Evolutionary conservation across 2,888 invertebrate genomes (phyloP).

Genomic region (Pyrrhia umbra): DNA sequence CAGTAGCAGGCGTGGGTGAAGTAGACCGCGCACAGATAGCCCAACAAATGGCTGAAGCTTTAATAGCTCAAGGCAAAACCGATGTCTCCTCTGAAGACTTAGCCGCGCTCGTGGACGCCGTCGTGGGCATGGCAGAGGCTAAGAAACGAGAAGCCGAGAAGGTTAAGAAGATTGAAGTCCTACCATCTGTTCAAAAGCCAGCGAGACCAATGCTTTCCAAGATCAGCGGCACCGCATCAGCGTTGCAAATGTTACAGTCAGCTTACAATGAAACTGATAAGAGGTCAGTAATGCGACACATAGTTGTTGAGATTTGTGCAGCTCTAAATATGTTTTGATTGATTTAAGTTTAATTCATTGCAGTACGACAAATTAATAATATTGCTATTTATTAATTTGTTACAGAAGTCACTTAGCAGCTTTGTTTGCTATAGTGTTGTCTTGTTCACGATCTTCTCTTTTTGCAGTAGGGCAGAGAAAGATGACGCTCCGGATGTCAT

Average conservation of each 20-base stretch:
- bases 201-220: not conserved
- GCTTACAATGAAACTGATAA: slow-evolving; percentile 85
- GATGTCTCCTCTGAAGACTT: slow-evolving; percentile 95
- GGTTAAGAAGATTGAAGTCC: slow-evolving; percentile 56
- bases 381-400: no score
- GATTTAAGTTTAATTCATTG: no score
- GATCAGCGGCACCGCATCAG: slow-evolving; percentile 74
- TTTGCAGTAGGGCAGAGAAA: slow-evolving; percentile 68
- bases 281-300: slow-evolving; percentile 65
- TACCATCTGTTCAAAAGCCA: slow-evolving; percentile 17
- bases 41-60: slow-evolving; percentile 94
- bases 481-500: slow-evolving; percentile 87
- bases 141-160: slow-evolving; percentile 80
- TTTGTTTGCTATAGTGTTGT: not conserved
- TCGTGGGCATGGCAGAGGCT: slow-evolving; percentile 89
- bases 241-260: slow-evolving; percentile 85
- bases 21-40: slow-evolving; percentile 95
- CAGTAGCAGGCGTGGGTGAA: slow-evolving; percentile 93
- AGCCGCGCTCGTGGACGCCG: slow-evolving; percentile 94
- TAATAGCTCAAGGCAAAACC: slow-evolving; percentile 94
- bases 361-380: no score
- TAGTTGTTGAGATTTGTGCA: not conserved
- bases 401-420: no score
- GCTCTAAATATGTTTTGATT: no score
- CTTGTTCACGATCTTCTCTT: not conserved